Conservation (phyloP, 2,797 vertebrate species). For the Gephyroberyx darwinii region DNA sequence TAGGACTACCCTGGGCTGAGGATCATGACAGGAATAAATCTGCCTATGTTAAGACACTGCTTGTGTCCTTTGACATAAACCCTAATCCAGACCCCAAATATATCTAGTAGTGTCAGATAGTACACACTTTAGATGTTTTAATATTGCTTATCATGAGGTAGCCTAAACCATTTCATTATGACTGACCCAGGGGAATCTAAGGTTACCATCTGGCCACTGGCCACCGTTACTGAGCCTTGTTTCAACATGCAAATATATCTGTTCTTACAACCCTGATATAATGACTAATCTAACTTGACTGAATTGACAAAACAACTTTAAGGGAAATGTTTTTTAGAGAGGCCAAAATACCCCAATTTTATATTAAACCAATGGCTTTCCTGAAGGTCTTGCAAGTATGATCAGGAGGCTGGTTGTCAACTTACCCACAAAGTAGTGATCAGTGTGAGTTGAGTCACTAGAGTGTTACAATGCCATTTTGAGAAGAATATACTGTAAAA, state of each 20-base stretch:
- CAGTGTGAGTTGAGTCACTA: conserved; percentile 1
- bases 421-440: neutral
- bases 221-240: conserved; percentile 75
- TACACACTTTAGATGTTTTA: conserved; percentile 55
- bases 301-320: conserved; percentile 50
- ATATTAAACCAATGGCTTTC: conserved; percentile 29
- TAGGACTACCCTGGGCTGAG: conserved; percentile 60
- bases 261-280: conserved; percentile 68
- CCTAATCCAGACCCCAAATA: conserved; percentile 62
- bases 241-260: conserved; percentile 79
- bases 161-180: conserved; percentile 71
- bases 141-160: conserved; percentile 59
- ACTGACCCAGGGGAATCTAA: conserved; percentile 77
- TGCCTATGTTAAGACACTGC: conserved; percentile 59
- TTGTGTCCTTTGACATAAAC: conserved; percentile 58
- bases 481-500: neutral
- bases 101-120: conserved; percentile 37
- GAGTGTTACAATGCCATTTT: neutral
- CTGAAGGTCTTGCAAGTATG: conserved; percentile 18
- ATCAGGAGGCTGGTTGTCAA: conserved; percentile 4
- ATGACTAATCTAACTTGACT: conserved; percentile 69
- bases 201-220: conserved; percentile 81
- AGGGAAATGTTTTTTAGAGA: neutral
- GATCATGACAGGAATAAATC: conserved; percentile 80
- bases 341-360: neutral